These are phyloP conservation scores for Eurosta solidaginis DNA, from an alignment of 1,140 invertebrate species.

Conservation along the genomic window DNA sequence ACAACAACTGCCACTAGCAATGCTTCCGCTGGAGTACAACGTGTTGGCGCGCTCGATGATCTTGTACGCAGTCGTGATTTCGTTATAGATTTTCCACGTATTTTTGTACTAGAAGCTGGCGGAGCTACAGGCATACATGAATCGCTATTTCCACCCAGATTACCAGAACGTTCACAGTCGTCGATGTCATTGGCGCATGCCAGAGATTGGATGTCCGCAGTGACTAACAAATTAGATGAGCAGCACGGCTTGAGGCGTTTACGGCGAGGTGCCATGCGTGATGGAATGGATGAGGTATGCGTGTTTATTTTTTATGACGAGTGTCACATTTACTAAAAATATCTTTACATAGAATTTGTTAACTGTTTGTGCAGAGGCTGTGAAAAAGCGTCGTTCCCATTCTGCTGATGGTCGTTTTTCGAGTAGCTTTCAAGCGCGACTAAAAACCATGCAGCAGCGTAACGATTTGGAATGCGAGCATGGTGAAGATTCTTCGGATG, in stretches of 20 bases:
- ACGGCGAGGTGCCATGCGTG: constrained; percentile 40
- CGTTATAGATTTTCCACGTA: constrained; percentile 54
- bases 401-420: constrained; percentile 54
- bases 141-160: constrained; percentile 42
- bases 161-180: constrained; percentile 54
- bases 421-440: constrained; percentile 47
- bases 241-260: constrained; percentile 49
- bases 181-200: constrained; percentile 51
- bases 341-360: constrained; percentile 46
- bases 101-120: constrained; percentile 51
- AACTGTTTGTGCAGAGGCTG: constrained; percentile 43
- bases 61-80: constrained; percentile 53
- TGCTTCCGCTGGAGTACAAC: background rate
- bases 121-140: constrained; percentile 45
- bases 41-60: constrained; percentile 41
- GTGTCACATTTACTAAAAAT: background rate
- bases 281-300: constrained; percentile 51
- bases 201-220: constrained; percentile 51
- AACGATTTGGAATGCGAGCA: background rate
- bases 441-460: constrained; percentile 34
- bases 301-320: background rate
- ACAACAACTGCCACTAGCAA: background rate
- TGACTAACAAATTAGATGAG: constrained; percentile 55
- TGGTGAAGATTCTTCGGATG: background rate
- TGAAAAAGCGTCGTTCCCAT: constrained; percentile 48